Conservation (phyloP, 2,888 invertebrate genomes). For the Tetranychus truncatus region DNA sequence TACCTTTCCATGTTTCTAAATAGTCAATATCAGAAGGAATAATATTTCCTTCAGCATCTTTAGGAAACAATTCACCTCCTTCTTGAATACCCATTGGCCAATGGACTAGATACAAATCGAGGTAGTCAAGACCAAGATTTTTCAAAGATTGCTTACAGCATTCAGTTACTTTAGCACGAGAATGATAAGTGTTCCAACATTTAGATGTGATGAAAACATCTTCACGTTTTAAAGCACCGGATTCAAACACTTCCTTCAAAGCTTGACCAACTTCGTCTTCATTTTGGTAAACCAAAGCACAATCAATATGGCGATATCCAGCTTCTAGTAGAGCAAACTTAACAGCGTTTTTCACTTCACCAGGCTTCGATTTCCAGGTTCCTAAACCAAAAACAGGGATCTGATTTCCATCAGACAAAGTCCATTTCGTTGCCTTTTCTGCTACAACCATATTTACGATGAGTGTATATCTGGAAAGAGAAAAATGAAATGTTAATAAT, state of each 20-base stretch:
- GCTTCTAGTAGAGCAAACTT: conserved; percentile 28
- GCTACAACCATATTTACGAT: neutral
- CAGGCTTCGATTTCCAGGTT: conserved; percentile 25
- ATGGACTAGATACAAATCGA: conserved; percentile 75
- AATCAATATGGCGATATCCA: conserved; percentile 34
- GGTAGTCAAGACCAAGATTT: conserved; percentile 52
- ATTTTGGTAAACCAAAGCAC: conserved; percentile 32
- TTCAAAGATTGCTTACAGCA: conserved; percentile 48
- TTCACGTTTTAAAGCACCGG: conserved; percentile 31
- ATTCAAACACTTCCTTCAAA: conserved; percentile 30
- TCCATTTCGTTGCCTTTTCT: neutral
- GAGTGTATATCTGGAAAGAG: neutral
- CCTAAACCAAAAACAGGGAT: conserved; percentile 1
- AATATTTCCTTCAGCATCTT: conserved; percentile 43
- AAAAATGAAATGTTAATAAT: neutral
- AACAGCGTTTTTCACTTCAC: conserved; percentile 27
- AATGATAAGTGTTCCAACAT: conserved; percentile 76
- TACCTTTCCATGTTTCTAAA: conserved; percentile 42
- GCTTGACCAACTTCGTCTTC: conserved; percentile 33
- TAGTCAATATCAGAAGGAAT: conserved; percentile 49
- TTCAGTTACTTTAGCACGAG: conserved; percentile 51
- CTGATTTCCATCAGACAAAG: neutral
- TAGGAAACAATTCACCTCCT: conserved; percentile 28
- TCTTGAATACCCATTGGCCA: conserved; percentile 63
- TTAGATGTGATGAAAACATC: conserved; percentile 34